These are phyloP conservation scores for Brachionus rotundiformis DNA, from an alignment of 1,140 invertebrate species.

Conservation along the genomic window DNA sequence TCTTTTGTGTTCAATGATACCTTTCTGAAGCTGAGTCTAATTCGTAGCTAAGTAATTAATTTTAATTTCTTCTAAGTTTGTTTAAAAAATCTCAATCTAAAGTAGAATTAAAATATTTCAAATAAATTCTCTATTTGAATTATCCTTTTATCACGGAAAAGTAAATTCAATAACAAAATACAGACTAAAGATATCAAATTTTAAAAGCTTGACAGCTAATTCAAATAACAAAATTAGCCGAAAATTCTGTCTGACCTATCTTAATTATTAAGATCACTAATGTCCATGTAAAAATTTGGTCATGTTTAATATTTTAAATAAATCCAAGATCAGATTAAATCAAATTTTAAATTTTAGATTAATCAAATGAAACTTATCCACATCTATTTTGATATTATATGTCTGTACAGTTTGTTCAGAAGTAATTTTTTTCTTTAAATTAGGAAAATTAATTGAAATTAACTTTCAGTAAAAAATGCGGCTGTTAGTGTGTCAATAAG, in stretches of 20 bases:
- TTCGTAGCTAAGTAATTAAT: not conserved
- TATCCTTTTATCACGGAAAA: not conserved
- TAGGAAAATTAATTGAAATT: not conserved
- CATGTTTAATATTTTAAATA: not conserved
- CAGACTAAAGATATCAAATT: not conserved
- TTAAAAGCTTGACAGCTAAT: not conserved
- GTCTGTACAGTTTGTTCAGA: not conserved
- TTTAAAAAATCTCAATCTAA: not conserved
- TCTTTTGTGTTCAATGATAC: not conserved
- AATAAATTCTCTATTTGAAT: too few relatives aligned
- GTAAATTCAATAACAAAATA: not conserved
- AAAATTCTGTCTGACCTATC: not conserved
- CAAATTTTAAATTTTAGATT: not conserved
- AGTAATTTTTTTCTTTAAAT: not conserved
- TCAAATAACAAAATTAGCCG: not conserved
- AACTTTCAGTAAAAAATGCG: not conserved
- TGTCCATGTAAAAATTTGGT: not conserved
- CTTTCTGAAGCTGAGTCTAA: not conserved
- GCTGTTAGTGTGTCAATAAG: not conserved
- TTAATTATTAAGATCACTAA: not conserved
- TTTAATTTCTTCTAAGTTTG: not conserved
- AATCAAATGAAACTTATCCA: not conserved
- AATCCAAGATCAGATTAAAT: not conserved
- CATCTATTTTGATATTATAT: constrained; percentile 11
- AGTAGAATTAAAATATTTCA: too few relatives aligned